Evolutionary conservation across 2,888 invertebrate genomes (phyloP).

Genomic region (Pandemis heparana): DNA sequence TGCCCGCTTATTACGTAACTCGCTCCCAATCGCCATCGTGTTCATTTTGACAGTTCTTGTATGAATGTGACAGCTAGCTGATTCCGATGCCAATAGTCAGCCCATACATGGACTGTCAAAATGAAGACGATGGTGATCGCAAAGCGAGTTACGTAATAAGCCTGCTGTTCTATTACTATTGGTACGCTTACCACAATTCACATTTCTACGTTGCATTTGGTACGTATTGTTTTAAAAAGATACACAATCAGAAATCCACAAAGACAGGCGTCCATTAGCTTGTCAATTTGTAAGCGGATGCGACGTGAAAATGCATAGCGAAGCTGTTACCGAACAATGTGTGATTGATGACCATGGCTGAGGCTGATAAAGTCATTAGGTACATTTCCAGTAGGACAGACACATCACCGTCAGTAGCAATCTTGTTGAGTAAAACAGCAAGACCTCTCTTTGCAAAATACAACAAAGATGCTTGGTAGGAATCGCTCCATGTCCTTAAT

Average conservation of each 20-base stretch:
- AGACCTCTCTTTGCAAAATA: not conserved
- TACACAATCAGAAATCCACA: constrained; percentile 27
- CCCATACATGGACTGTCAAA: too few species aligned
- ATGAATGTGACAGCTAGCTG: too few species aligned
- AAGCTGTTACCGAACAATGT: constrained; percentile 54
- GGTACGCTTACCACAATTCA: not conserved
- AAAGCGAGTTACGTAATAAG: too few species aligned
- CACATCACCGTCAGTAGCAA: not conserved
- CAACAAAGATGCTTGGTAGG: not conserved
- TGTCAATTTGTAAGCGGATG: constrained; percentile 23
- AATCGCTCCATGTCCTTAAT: not conserved
- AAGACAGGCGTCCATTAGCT: constrained; percentile 27
- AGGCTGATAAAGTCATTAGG: constrained; percentile 21
- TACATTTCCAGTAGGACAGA: not conserved
- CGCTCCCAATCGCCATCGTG: too few species aligned
- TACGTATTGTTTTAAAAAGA: not conserved
- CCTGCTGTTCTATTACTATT: too few species aligned
- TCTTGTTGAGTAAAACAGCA: not conserved
- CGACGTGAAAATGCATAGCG: constrained; percentile 36
- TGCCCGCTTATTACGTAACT: too few species aligned
- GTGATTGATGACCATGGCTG: constrained; percentile 57
- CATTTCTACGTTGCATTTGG: not conserved
- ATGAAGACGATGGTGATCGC: too few species aligned
- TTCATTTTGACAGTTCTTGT: too few species aligned
- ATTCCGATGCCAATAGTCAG: too few species aligned